Percentiles rank a stretch among this genome's conserved stretches.
These are phyloP conservation scores for Tretioscincus oriximinensis DNA, from an alignment of 2,113 vertebrate genomes.

Conservation along the genomic window DNA sequence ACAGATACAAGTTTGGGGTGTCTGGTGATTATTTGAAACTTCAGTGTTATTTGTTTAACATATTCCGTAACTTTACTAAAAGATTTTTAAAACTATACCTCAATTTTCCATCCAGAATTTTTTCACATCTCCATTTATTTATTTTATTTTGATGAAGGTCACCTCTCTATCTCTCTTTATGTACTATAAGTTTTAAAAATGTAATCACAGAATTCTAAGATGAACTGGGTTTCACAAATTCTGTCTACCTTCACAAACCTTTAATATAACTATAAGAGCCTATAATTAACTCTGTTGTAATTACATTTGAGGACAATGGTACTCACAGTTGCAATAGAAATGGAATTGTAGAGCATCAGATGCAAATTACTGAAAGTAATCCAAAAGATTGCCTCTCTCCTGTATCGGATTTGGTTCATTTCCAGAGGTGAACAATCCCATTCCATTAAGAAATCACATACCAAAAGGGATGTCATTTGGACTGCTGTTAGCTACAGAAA, in stretches of 20 bases:
- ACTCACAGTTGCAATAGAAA: conserved; percentile 51
- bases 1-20: too few species aligned
- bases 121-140: too few species aligned
- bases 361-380: conserved; percentile 22
- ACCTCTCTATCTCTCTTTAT: too few species aligned
- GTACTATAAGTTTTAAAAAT: background rate
- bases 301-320: conserved; percentile 52
- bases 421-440: conserved; percentile 12
- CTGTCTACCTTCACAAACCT: conserved; percentile 11
- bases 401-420: conserved; percentile 7
- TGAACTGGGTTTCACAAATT: background rate
- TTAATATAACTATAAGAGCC: conserved; percentile 41
- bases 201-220: background rate
- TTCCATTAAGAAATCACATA: conserved; percentile 17
- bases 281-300: conserved; percentile 61
- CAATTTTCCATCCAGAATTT: too few species aligned
- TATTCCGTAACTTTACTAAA: too few species aligned
- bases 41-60: too few species aligned
- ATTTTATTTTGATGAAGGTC: too few species aligned
- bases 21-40: too few species aligned
- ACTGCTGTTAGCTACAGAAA: background rate
- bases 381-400: conserved; percentile 6
- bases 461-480: background rate
- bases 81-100: too few species aligned
- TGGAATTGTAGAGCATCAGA: conserved; percentile 11